phyloP scores from a whole-genome alignment of 1,140 invertebrate genomes.

The Tetranychus urticae region DNA sequence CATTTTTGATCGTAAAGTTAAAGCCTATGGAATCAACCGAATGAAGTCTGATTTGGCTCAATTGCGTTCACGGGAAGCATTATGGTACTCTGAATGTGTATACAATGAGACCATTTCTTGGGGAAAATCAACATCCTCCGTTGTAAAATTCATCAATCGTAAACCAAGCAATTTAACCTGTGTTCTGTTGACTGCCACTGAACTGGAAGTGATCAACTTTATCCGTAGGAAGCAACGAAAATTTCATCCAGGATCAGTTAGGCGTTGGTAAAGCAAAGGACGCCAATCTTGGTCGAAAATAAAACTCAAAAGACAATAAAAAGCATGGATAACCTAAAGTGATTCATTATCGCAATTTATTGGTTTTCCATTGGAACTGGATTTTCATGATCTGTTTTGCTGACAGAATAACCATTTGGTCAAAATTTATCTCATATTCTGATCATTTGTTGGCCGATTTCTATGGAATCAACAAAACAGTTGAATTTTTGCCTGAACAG shows the following conservation, averaged over 20 bases:
- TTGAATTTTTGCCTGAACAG: too few species aligned
- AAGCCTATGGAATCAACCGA: slow-evolving; percentile 15
- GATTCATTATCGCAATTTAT: too few species aligned
- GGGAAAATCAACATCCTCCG: not conserved
- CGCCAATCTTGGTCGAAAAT: too few species aligned
- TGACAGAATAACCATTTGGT: too few species aligned
- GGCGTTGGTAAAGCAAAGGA: too few species aligned
- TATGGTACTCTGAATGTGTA: slow-evolving; percentile 13
- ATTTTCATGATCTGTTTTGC: too few species aligned
- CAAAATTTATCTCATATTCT: too few species aligned
- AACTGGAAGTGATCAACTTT: slow-evolving; percentile 2
- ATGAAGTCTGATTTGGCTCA: slow-evolving; percentile 15
- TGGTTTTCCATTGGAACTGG: too few species aligned
- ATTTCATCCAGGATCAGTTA: slow-evolving; percentile 2
- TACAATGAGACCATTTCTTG: slow-evolving; percentile 1
- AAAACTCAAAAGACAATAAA: too few species aligned
- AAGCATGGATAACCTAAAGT: too few species aligned
- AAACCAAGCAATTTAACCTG: not conserved
- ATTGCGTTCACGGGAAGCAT: slow-evolving; percentile 2
- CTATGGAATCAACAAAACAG: too few species aligned
- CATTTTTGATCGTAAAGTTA: slow-evolving; percentile 16
- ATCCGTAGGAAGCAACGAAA: slow-evolving; percentile 1
- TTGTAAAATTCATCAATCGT: not conserved
- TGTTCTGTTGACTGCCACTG: slow-evolving; percentile 1
- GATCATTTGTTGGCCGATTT: too few species aligned